Evolutionary conservation across 2,888 invertebrate genomes (phyloP), one percentile per base, ranked within the genome.

Genomic region (Brachypalpus laphriformis): DNA sequence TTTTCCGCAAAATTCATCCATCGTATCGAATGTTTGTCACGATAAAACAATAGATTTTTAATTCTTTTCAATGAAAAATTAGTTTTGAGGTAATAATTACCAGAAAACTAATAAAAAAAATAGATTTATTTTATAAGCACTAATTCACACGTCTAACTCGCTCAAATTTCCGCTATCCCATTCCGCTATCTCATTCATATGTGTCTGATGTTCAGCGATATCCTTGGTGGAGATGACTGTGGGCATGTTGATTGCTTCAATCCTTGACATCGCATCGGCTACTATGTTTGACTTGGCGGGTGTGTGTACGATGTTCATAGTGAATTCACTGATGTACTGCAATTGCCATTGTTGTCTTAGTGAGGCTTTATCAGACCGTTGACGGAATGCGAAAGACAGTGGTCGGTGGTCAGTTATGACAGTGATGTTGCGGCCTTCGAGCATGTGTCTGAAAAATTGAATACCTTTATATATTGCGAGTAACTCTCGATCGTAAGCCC

Each of bases 401-500:
- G n/a, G n/a, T 34, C 34, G 66, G 28, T 87, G 87, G 87, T 91
- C 91, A 0, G 91, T 91, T 20, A 83, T 88, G 1, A 91, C 88
- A 0, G 68, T 87, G 47, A 90, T 89, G 56, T 89, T 18, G 42
- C 89, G 83, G 0, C 89, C 91, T 87, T 92, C 92, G 0, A 92
- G 45, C 87, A 90, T 88, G 34, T 90, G 87, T 6, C 89, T 87
- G 83, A 91, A 92, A 72, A 90, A 87, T 61, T 34, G 2, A 9
- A 92, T 87, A 0, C 89, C 89, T 59, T 88, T 83, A 66, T 90
- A 92, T 91, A 25, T 25, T 25, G 25, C 25, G 2, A 25, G 25
- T 5, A 25, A 5, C 5, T 25, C 25, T 2, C 25, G 54, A 71
- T 92, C 91, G 80, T 91, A 92, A 16, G 89, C 89, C 14, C 90